Evolutionary conservation across 1,140 invertebrate genomes (phyloP), one percentile per base, ranked within the genome.

Genomic region (Zophobas morio): DNA sequence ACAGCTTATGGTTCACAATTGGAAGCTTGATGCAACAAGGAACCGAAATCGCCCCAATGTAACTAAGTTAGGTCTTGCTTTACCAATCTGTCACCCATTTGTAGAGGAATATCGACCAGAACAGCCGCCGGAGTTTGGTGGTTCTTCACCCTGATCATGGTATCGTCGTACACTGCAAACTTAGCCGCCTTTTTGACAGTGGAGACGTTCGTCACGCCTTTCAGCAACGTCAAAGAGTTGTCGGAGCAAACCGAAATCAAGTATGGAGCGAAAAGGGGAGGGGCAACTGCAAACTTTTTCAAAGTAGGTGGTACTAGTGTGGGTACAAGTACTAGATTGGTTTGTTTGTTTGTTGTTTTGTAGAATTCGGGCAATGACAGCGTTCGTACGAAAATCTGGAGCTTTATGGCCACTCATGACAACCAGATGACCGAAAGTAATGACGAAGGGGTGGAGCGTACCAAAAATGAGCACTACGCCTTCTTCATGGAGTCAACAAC

Each of bases 111-210:
- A 79, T 94, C 94, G 0, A 95, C 94, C 0, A 89, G 95, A 49
- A 92, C 94, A 76, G 89, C 94, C 53, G 93, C 93, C 1, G 92
- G 91, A 36, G 92, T 93, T 54, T 99, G 97, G 96, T 98, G 95
- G 94, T 95, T 98, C 84, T 99, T 98, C 85, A 97, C 95, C 0
- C 88, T 99, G 4, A 98, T 99, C 80, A 96, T 99, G 87, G 96
- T 98, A 4, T 96, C 96, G 37, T 98, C 96, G 0, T 99, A 99
- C 87, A 99, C 98, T 0, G 98, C 98, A 3, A 99, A 99, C 88
- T 90, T 99, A 75, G 98, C 98, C 72, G 97, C 98, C 63, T 98
- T 98, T 86, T 88, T 99, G 20, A 98, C 97, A 0, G 93, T 97
- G n/a, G 96, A 97, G 86, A 92, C 93, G 0, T 88, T 94, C 78